Conservation (phyloP, 2,797 vertebrate species). For the Microctenopoma lineatum region DNA sequence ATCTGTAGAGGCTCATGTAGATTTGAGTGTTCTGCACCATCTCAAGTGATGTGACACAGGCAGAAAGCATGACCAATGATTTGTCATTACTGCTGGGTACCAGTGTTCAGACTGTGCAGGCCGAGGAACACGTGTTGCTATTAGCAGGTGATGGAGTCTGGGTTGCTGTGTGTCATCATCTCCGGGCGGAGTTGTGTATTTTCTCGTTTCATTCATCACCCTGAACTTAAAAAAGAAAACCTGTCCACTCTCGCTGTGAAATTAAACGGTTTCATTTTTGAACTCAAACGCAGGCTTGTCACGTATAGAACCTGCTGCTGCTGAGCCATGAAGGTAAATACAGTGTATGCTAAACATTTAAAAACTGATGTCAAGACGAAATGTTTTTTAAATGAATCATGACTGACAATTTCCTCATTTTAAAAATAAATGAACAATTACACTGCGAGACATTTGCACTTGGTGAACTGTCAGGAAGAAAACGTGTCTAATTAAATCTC, state of each 20-base stretch:
- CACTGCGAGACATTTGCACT: slow-evolving; percentile 35
- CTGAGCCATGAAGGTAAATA: neutral
- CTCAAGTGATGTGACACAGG: neutral
- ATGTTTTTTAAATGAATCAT: slow-evolving; percentile 27
- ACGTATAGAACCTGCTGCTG: neutral
- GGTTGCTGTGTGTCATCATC: neutral
- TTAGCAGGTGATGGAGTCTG: slow-evolving; percentile 10
- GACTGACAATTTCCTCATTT: slow-evolving; percentile 38
- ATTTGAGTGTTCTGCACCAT: slow-evolving; percentile 2
- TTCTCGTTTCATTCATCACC: slow-evolving; percentile 18
- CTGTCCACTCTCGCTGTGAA: neutral
- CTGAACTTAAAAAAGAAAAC: slow-evolving; percentile 13
- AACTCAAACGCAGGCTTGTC: neutral
- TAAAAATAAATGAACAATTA: slow-evolving; percentile 34
- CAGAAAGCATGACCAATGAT: slow-evolving; percentile 9
- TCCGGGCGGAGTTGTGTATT: neutral
- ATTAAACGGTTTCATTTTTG: neutral
- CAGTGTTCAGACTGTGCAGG: neutral
- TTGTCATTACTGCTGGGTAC: slow-evolving; percentile 11
- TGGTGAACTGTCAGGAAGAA: slow-evolving; percentile 39
- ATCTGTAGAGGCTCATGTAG: slow-evolving; percentile 4
- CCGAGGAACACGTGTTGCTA: slow-evolving; percentile 33
- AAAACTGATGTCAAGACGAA: slow-evolving; percentile 32
- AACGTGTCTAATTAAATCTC: slow-evolving; percentile 36
- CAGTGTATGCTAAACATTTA: neutral